Percentiles rank a stretch among this genome's conserved stretches.
Evolutionary conservation across 2,797 vertebrate species (phyloP).

Genomic region (Stomatorhinus walkeri): DNA sequence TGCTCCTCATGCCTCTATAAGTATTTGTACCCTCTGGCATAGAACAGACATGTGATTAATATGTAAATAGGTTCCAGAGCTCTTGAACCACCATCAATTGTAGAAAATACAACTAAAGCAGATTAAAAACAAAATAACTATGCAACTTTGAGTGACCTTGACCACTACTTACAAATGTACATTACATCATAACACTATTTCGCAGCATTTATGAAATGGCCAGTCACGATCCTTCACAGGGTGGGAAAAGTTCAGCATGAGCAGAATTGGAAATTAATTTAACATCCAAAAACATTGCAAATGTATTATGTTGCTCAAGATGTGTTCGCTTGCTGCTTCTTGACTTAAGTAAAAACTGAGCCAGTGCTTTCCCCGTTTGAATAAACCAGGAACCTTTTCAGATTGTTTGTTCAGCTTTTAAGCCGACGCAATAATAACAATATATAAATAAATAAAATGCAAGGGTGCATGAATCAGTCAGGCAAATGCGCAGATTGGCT

Average conservation of each 20-base stretch:
- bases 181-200: not conserved
- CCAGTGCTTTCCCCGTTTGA: not conserved
- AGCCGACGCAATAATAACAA: not conserved
- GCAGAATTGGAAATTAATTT: not conserved
- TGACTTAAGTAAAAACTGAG: not conserved
- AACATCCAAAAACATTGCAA: not conserved
- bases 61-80: not conserved
- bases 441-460: conserved; percentile 14
- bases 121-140: not conserved
- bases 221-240: not conserved
- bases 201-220: not conserved
- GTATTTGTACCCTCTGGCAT: not conserved
- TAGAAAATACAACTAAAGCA: not conserved
- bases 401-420: not conserved
- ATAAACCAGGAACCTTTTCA: not conserved
- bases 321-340: not conserved
- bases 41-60: not conserved
- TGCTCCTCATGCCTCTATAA: not conserved
- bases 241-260: not conserved
- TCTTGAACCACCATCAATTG: not conserved
- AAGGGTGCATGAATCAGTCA: conserved; percentile 14
- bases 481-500: not conserved
- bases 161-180: not conserved
- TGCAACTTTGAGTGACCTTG: not conserved
- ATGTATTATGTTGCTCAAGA: not conserved